Evolutionary conservation across 1,140 invertebrate genomes (phyloP).

Genomic region (Drosophila triauraria): DNA sequence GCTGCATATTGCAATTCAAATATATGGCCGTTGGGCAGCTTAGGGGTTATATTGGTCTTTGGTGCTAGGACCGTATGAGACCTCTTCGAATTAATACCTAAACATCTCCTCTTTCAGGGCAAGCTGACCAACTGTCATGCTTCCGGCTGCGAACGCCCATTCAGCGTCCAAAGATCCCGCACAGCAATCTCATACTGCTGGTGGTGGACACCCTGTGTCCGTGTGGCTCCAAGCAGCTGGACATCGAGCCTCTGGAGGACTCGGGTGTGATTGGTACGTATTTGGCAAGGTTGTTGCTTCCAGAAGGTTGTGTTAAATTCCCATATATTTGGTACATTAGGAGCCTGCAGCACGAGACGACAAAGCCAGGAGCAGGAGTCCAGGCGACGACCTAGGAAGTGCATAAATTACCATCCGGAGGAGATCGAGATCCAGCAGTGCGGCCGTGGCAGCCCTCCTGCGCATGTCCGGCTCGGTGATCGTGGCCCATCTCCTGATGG

Average conservation of each 20-base stretch:
- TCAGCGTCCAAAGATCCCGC: slow-evolving; percentile 96
- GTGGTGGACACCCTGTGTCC: slow-evolving; percentile 96
- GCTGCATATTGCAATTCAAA: no score
- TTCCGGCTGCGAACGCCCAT: slow-evolving; percentile 95
- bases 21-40: no score
- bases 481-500: slow-evolving; percentile 76
- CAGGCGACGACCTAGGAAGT: slow-evolving; percentile 90
- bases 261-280: slow-evolving; percentile 77
- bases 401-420: slow-evolving; percentile 95
- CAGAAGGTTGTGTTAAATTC: not conserved
- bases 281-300: not conserved
- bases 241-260: slow-evolving; percentile 92
- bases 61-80: not conserved
- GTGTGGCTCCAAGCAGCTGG: slow-evolving; percentile 93
- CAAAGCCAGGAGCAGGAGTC: slow-evolving; percentile 87
- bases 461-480: slow-evolving; percentile 64
- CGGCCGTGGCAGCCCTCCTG: slow-evolving; percentile 85
- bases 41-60: no score
- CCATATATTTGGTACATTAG: slow-evolving; percentile 12
- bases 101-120: slow-evolving; percentile 87
- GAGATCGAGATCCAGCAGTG: slow-evolving; percentile 91
- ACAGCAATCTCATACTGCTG: slow-evolving; percentile 95
- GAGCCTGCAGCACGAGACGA: slow-evolving; percentile 86
- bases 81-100: slow-evolving; percentile 32
- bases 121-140: slow-evolving; percentile 95